Evolutionary conservation across 2,797 vertebrate species (phyloP), one percentile per base, ranked within the genome.

Genomic region (Salarias fasciatus): DNA sequence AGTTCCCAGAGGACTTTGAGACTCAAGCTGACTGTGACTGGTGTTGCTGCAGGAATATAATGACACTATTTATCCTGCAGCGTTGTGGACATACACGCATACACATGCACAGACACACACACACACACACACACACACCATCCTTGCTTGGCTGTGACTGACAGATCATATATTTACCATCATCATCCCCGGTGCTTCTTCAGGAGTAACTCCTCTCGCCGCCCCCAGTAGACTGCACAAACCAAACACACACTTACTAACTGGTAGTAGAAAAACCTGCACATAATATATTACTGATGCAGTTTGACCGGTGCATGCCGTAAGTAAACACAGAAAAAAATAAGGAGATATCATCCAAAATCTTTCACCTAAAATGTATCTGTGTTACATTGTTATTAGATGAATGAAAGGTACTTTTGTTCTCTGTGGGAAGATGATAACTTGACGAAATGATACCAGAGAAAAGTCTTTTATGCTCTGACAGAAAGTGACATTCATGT

Each of bases 1-100:
- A 69, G 79, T 79, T 86, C 89, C 79, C 86, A 74, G 65, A 60
- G 83, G 85, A 86, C 42, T 75, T 44, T 62, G 42, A 73, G 74
- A 75, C 57, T 85, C 63, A 54, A 80, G 64, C 76, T 73, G 73
- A 77, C 77, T 79, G 79, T 79, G 75, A 79, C 75, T 82, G 69
- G 77, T 70, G 59, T 53, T 85, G 86, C 81, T 79, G 79, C 68
- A 75, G 76, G 76, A 86, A 75, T 77, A 84, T 85, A 88, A 86
- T 86, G 64, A 77, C 67, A 77, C 76, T 83, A 77, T 87, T 88
- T 89, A 89, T 84, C 87, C 89, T 70, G 74, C 77, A 82, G 86
- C 85, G 69, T 60, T 78, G 80, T 77, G 82, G 74, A 67, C 69
- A 41, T 13, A 80, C 58, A 69, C 60, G 55, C 49, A 63, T 49